Evolutionary conservation across 2,797 vertebrate species (phyloP).

Genomic region (Acanthurus tractus): DNA sequence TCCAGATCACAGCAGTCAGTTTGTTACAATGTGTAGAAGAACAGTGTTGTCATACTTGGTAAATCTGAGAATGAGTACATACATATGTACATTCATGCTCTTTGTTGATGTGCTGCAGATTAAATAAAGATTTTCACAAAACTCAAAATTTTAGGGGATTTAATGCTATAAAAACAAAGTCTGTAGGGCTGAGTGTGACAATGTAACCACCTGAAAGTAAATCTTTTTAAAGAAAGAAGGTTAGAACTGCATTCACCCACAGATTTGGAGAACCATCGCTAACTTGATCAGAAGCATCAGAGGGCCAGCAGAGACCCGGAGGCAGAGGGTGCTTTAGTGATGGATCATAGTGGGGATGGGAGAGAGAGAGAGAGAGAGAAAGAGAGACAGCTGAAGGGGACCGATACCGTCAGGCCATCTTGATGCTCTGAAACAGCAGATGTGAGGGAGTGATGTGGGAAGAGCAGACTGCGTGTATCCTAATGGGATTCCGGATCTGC

Average conservation of each 20-base stretch:
- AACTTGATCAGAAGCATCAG: slow-evolving; percentile 58
- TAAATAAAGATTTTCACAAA: background rate
- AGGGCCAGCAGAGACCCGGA: slow-evolving; percentile 45
- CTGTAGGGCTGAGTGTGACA: background rate
- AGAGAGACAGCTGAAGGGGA: slow-evolving; percentile 26
- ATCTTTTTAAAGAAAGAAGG: slow-evolving; percentile 44
- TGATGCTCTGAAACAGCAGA: slow-evolving; percentile 66
- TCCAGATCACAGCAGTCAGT: background rate
- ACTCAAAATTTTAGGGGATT: background rate
- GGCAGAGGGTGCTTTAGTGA: slow-evolving; percentile 56
- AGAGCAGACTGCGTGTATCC: slow-evolving; percentile 35
- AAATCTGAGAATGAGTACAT: background rate
- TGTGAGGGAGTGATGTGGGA: slow-evolving; percentile 50
- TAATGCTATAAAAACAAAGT: slow-evolving; percentile 2
- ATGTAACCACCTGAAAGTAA: slow-evolving; percentile 26
- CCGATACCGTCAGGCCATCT: slow-evolving; percentile 37
- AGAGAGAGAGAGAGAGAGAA: slow-evolving; percentile 10
- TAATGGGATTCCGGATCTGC: slow-evolving; percentile 58
- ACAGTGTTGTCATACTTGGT: background rate
- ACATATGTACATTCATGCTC: background rate
- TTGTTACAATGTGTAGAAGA: background rate
- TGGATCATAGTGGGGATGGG: slow-evolving; percentile 49
- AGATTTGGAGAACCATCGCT: slow-evolving; percentile 21
- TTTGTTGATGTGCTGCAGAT: slow-evolving; percentile 1
- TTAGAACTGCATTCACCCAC: slow-evolving; percentile 39